Base-by-base conservation (phyloP, 2,113 vertebrate genomes). In the Serinus canaria region DNA sequence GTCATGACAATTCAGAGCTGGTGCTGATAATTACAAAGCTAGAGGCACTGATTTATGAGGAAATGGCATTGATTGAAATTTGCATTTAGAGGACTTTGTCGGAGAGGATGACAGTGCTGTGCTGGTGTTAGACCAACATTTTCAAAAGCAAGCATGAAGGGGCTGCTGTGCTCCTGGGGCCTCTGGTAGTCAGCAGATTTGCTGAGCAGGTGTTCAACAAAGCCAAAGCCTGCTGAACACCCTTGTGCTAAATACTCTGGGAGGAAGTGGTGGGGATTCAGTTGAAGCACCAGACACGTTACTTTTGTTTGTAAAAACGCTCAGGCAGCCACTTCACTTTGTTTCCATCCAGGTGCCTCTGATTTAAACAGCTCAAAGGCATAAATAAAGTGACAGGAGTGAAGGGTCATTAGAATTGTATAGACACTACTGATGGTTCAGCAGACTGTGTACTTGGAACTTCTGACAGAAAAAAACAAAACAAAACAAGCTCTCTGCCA, bases 41-140 rank as follows among this genome's bases (percentile, higher is more conserved):
- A 67, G 56, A 80, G 75, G 47, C 60, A 83, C 68, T 93, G 85
- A 94, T 97, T 88, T 81, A 83, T 46, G 85, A 86, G 92, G 90
- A 93, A 94, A 82, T 67, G 63, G 30, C 83, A 87, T 90, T 93
- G 94, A 96, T 89, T 93, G 81, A 72, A 93, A 96, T 94, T 93
- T 95, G 83, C 90, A 89, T 93, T 84, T 93, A 88, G 85, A 96
- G 90, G 86, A 79, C 80, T 90, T 92, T 78, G 39, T 77, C 9
- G 4, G 20, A 59, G 88, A 86, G 72, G 41, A 81, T 90, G 52
- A 27, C 68, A 64, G 89, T 44, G 44, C 85, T 39, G 31, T 67
- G 20, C 55, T 74, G 39, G 35, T 33, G 67, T 80, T 55, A 52
- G 53, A 83, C 50, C 63, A 83, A n/a, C 35, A 2, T 83, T 95